Base-by-base conservation (phyloP, 2,888 invertebrate species). In the Pseudanteris insignis region DNA sequence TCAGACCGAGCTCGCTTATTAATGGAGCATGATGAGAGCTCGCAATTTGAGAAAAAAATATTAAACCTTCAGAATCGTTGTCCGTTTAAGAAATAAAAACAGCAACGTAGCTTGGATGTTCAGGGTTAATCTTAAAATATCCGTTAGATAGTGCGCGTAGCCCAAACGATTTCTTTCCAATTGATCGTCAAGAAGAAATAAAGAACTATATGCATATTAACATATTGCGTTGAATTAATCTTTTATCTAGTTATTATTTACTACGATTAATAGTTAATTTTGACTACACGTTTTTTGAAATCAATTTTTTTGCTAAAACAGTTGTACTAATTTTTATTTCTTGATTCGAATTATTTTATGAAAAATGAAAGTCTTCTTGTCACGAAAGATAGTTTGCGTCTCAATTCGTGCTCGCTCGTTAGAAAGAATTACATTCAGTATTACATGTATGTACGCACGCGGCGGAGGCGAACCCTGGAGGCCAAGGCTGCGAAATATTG, bases 11-110 rank as follows among this genome's bases (percentile, higher is more conserved):
- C n/a, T n/a, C n/a, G n/a, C n/a, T n/a, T n/a, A n/a, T n/a, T n/a
- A n/a, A n/a, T n/a, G n/a, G n/a, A n/a, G n/a, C n/a, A n/a, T n/a
- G n/a, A 33, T 34, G 40, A 6, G 21, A 51, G 51, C 46, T 51
- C 53, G 43, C 47, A 60, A 54, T 48, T 60, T 54, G 60, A 60
- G 53, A 53, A 51, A 47, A 46, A 32, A n/a, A n/a, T n/a, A 34
- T 21, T 32, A 32, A 14, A 43, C 14, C 43, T 43, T 48, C 38
- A 30, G 21, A 14, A 36, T 57, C 43, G 48, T 57, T 46, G 57
- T 48, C 57, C 57, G 43, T 32, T 40, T 43, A 43, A 36, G 18
- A 15, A 40, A 43, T 7, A 21, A 21, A 21, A 21, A 21, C 4
- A 50, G 50, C 43, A 50, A 43, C 37, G 57, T 58, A 58, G 48